These are phyloP conservation scores for Bunonema sp. DNA, from an alignment of 2,888 invertebrate genomes.

Conservation along the genomic window DNA sequence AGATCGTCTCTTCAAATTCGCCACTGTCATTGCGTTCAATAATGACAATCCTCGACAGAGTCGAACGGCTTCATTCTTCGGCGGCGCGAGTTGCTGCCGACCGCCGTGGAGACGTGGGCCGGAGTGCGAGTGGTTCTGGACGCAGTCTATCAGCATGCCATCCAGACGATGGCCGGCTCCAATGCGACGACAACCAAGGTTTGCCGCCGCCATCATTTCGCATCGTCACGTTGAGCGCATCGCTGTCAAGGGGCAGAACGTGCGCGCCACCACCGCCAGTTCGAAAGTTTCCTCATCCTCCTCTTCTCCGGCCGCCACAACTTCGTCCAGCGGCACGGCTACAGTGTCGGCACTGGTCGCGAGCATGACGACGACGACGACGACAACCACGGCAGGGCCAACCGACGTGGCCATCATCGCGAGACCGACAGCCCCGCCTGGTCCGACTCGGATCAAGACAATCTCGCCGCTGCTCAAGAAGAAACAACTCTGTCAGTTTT, in stretches of 20 bases:
- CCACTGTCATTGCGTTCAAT: too few species aligned
- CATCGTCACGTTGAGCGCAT: too few species aligned
- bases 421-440: conserved; percentile 4
- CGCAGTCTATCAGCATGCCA: too few species aligned
- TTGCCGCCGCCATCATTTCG: too few species aligned
- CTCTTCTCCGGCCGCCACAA: background rate
- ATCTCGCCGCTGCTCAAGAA: conserved; percentile 1
- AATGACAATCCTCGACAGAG: too few species aligned
- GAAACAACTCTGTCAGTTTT: conserved; percentile 7
- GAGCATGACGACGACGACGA: conserved; percentile 1
- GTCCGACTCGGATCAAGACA: conserved; percentile 6
- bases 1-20: too few species aligned
- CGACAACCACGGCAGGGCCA: conserved; percentile 2
- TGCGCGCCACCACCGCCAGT: conserved; percentile 1
- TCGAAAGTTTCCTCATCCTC: background rate
- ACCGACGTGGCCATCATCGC: conserved; percentile 3
- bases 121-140: too few species aligned
- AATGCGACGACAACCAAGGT: too few species aligned
- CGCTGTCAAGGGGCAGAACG: too few species aligned
- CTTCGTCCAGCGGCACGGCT: conserved; percentile 4
- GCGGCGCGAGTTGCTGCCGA: conserved; percentile 37
- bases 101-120: conserved; percentile 39
- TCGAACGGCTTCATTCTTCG: conserved; percentile 40
- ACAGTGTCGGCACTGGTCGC: too few species aligned
- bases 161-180: too few species aligned